These are phyloP conservation scores for Atethmia centrago DNA, from an alignment of 2,888 invertebrate genomes.

Conservation along the genomic window DNA sequence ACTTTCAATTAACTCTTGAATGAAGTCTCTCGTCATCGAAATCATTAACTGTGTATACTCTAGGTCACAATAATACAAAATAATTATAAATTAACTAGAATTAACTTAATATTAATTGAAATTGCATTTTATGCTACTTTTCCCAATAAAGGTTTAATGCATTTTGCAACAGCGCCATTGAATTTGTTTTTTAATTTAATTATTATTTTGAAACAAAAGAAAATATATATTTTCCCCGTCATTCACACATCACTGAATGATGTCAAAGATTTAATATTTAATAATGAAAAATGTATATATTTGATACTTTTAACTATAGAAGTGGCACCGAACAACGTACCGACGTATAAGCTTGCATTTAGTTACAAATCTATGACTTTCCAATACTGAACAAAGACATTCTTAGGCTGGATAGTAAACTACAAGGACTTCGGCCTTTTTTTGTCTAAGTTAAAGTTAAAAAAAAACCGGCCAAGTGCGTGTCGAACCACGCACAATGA, in stretches of 20 bases:
- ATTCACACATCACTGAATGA: constrained; percentile 65
- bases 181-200: constrained; percentile 29
- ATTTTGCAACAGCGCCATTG: constrained; percentile 56
- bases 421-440: not conserved
- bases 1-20: constrained; percentile 39
- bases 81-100: constrained; percentile 29
- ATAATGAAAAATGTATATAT: constrained; percentile 72
- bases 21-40: constrained; percentile 51
- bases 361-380: constrained; percentile 50
- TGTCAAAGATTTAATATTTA: constrained; percentile 67
- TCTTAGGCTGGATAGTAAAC: constrained; percentile 14
- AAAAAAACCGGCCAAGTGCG: too few species aligned
- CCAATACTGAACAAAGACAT: constrained; percentile 45
- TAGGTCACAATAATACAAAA: constrained; percentile 52
- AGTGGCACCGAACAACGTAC: constrained; percentile 61
- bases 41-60: constrained; percentile 37
- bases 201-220: constrained; percentile 41
- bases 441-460: constrained; percentile 3
- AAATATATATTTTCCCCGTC: constrained; percentile 57
- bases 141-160: constrained; percentile 13
- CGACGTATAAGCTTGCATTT: constrained; percentile 61
- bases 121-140: constrained; percentile 11
- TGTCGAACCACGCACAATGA: too few species aligned
- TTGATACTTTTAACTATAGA: constrained; percentile 67
- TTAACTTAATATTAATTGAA: constrained; percentile 26